phyloP scores from a whole-genome alignment of 2,888 invertebrate genomes.

The Hydriomena furcata region DNA sequence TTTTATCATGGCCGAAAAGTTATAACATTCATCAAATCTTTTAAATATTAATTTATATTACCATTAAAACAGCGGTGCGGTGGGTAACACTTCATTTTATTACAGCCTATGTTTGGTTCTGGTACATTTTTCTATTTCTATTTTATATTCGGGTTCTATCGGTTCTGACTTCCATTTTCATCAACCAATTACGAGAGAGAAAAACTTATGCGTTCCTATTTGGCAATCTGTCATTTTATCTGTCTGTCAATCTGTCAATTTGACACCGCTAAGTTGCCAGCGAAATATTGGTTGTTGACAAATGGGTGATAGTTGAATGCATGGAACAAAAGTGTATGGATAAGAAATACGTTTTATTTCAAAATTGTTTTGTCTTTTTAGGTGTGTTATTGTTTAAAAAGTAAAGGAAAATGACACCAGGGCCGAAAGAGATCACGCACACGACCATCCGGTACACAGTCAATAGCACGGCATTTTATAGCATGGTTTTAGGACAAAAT shows the following conservation, averaged over 20 bases:
- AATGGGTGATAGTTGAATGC: conserved; percentile 21
- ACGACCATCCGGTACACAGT: conserved; percentile 55
- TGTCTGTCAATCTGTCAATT: conserved; percentile 4
- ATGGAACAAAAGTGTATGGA: conserved; percentile 40
- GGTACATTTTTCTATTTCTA: conserved; percentile 66
- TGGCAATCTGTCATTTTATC: neutral
- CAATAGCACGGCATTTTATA: conserved; percentile 58
- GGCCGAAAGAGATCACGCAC: conserved; percentile 78
- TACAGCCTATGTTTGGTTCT: conserved; percentile 73
- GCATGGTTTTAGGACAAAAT: conserved; percentile 49
- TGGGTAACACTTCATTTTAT: conserved; percentile 4
- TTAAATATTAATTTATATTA: neutral
- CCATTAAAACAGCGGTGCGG: neutral
- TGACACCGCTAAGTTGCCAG: conserved; percentile 14
- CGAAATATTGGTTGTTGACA: conserved; percentile 24
- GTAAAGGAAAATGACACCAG: conserved; percentile 73
- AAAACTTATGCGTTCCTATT: neutral
- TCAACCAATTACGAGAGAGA: conserved; percentile 4
- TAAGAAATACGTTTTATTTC: conserved; percentile 16
- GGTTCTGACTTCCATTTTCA: neutral
- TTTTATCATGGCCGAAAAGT: too few species aligned
- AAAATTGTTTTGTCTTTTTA: conserved; percentile 58
- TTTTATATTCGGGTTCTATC: too few species aligned
- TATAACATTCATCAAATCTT: too few species aligned
- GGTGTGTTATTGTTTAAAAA: conserved; percentile 61